A percentile compares a stretch with the other conserved stretches of the same genome.
These are phyloP conservation scores for Epinephelus fuscoguttatus DNA, from an alignment of 2,113 vertebrate genomes.

Conservation along the genomic window DNA sequence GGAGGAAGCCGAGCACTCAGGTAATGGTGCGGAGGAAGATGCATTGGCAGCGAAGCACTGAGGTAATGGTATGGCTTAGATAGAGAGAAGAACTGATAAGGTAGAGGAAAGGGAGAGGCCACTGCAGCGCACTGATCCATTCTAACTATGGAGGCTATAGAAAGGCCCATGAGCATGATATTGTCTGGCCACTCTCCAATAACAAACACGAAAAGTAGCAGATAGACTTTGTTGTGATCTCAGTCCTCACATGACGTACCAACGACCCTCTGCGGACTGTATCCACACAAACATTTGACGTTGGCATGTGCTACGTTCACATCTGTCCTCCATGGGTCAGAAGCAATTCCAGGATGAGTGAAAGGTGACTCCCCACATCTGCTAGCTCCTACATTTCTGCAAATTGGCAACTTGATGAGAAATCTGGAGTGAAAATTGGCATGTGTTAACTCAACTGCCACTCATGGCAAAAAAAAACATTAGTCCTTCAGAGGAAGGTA, in stretches of 20 bases:
- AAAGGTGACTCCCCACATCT: slow-evolving; percentile 56
- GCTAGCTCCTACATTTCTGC: slow-evolving; percentile 23
- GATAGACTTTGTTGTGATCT: slow-evolving; percentile 39
- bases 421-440: slow-evolving; percentile 54
- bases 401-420: slow-evolving; percentile 68
- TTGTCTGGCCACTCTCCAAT: slow-evolving; percentile 27
- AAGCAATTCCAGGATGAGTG: slow-evolving; percentile 26
- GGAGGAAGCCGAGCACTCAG: slow-evolving; percentile 53
- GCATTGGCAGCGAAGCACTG: slow-evolving; percentile 56
- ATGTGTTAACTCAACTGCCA: slow-evolving; percentile 40
- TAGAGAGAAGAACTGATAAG: slow-evolving; percentile 63
- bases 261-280: not conserved
- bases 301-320: slow-evolving; percentile 4
- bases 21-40: slow-evolving; percentile 62
- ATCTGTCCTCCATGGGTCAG: slow-evolving; percentile 42
- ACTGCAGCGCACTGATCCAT: slow-evolving; percentile 29
- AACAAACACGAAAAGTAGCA: slow-evolving; percentile 27
- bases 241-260: not conserved
- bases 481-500: slow-evolving; percentile 17
- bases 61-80: slow-evolving; percentile 60
- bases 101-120: slow-evolving; percentile 42
- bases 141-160: slow-evolving; percentile 13
- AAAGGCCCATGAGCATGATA: slow-evolving; percentile 21
- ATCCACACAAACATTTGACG: not conserved
- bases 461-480: slow-evolving; percentile 27